Conservation (phyloP, 2,888 invertebrate species). For the Lissocephala sabroskyi region DNA sequence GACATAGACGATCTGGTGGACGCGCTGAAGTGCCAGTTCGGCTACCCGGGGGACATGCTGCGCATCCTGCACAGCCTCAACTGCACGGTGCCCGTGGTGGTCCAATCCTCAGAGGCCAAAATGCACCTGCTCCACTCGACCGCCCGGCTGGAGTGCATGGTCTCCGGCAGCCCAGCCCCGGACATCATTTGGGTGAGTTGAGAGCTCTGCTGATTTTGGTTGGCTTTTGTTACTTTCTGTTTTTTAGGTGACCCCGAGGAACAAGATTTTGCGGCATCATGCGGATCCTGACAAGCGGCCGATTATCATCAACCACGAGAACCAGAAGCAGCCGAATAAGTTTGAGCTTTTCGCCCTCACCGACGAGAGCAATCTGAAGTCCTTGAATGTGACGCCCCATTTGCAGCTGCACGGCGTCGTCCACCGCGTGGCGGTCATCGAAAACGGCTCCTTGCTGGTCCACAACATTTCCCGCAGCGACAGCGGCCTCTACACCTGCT, state of each 20-base stretch:
- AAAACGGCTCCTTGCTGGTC: slow-evolving; percentile 86
- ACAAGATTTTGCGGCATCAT: slow-evolving; percentile 83
- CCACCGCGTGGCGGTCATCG: slow-evolving; percentile 74
- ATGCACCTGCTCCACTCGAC: slow-evolving; percentile 78
- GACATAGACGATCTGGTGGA: slow-evolving; percentile 71
- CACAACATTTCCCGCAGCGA: slow-evolving; percentile 82
- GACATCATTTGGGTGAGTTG: slow-evolving; percentile 82
- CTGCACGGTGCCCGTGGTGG: slow-evolving; percentile 79
- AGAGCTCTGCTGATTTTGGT: not conserved
- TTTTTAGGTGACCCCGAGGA: slow-evolving; percentile 78
- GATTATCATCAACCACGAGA: slow-evolving; percentile 64
- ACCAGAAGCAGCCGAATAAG: slow-evolving; percentile 54
- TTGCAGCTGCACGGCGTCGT: slow-evolving; percentile 43
- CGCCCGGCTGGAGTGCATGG: slow-evolving; percentile 84
- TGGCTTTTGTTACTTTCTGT: not conserved
- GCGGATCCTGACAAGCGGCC: slow-evolving; percentile 77
- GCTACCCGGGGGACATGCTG: slow-evolving; percentile 81
- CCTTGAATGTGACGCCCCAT: slow-evolving; percentile 49
- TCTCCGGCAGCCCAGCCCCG: slow-evolving; percentile 83
- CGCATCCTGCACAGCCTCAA: slow-evolving; percentile 80
- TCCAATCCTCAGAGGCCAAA: slow-evolving; percentile 77
- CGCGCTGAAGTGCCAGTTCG: slow-evolving; percentile 78
- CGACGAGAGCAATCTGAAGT: slow-evolving; percentile 50
- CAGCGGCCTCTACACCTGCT: slow-evolving; percentile 89
- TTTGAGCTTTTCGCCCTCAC: slow-evolving; percentile 63